Conservation (phyloP, 2,888 invertebrate species). For the Cephus spinipes region DNA sequence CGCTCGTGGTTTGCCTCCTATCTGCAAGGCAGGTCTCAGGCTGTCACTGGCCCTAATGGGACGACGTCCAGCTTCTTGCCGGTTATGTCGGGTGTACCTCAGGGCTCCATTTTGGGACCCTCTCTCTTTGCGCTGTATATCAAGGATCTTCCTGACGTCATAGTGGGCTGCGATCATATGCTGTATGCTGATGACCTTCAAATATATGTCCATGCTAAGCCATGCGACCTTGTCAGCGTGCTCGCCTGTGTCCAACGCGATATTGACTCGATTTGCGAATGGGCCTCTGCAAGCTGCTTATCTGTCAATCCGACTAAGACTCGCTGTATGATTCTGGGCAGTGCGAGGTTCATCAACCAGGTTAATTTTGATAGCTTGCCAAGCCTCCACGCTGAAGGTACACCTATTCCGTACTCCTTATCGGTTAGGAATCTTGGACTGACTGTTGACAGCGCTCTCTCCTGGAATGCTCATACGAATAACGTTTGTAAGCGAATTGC, state of each 20-base stretch:
- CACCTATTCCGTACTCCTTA: too few species aligned
- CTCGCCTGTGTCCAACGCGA: neutral
- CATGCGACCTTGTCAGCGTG: neutral
- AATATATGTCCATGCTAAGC: neutral
- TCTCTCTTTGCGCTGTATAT: neutral
- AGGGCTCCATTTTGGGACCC: neutral
- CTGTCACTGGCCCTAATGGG: too few species aligned
- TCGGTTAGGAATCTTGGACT: neutral
- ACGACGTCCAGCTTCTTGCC: too few species aligned
- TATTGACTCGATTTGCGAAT: too few species aligned
- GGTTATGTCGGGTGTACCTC: neutral
- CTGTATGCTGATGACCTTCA: neutral
- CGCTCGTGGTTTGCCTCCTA: neutral
- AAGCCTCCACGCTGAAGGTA: too few species aligned
- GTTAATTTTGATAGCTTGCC: too few species aligned
- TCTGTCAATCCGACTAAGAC: too few species aligned
- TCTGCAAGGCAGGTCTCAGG: slow-evolving; percentile 4
- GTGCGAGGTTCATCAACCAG: too few species aligned
- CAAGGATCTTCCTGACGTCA: neutral
- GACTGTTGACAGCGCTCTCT: too few species aligned
- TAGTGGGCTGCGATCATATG: neutral
- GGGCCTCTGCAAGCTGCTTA: too few species aligned
- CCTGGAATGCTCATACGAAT: neutral
- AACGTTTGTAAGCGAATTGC: neutral
- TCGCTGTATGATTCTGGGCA: too few species aligned